A percentile compares a stretch with the other conserved stretches of the same genome.
phyloP scores from a whole-genome alignment of 2,797 vertebrate species.

The Acanthurus leucopareius region DNA sequence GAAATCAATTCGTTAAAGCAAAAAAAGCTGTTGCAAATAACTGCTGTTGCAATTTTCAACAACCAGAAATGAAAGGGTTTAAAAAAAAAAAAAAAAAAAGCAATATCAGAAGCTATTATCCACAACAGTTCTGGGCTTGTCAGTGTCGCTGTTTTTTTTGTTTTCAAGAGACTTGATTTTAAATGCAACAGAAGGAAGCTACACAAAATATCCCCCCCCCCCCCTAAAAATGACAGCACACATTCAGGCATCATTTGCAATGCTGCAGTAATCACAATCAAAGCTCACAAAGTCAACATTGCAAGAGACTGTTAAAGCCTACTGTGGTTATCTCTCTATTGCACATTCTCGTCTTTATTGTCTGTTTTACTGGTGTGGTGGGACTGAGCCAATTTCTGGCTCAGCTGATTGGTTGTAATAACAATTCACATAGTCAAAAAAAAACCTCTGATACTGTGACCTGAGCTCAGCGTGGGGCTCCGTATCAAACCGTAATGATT shows the following conservation, averaged over 20 bases:
- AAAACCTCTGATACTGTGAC: constrained; percentile 38
- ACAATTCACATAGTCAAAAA: constrained; percentile 50
- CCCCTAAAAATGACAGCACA: constrained; percentile 34
- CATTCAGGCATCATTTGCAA: constrained; percentile 58
- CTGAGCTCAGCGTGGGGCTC: constrained; percentile 46
- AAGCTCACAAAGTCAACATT: constrained; percentile 65
- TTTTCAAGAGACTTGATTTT: constrained; percentile 53
- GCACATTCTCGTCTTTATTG: constrained; percentile 68
- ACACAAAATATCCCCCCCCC: constrained; percentile 23
- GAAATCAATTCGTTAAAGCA: constrained; percentile 46
- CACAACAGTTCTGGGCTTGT: constrained; percentile 44
- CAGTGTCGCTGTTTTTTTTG: constrained; percentile 45
- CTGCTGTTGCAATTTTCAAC: constrained; percentile 31
- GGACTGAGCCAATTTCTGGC: constrained; percentile 49
- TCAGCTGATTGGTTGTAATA: constrained; percentile 64
- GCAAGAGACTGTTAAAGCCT: constrained; percentile 56
- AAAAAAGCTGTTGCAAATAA: constrained; percentile 40
- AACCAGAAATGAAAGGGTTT: constrained; percentile 21
- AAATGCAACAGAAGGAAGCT: constrained; percentile 30
- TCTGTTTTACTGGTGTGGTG: constrained; percentile 47
- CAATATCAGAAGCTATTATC: constrained; percentile 51
- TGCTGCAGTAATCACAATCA: constrained; percentile 66
- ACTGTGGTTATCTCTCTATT: constrained; percentile 62
- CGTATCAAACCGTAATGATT: constrained; percentile 39
- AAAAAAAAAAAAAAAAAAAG: constrained; percentile 48